These are phyloP conservation scores for Periphyllus acericola DNA, from an alignment of 2,888 invertebrate species.

Conservation along the genomic window DNA sequence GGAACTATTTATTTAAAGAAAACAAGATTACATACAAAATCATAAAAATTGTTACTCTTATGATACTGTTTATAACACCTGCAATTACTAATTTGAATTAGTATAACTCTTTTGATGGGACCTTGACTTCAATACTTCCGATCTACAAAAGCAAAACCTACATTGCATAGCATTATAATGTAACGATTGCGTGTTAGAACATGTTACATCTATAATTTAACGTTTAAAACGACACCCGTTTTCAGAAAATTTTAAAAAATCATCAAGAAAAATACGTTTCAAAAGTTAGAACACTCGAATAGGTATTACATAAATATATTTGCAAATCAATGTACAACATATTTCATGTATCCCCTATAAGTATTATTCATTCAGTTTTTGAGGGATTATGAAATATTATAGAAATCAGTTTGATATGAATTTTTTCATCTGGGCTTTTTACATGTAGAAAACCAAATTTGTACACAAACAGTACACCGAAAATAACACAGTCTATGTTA, in stretches of 20 bases:
- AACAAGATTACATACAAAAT: no score
- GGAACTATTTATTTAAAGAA: no score
- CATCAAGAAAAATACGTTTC: no score
- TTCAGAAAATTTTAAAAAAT: no score
- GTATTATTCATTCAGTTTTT: not conserved
- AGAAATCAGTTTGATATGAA: not conserved
- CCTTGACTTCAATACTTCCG: not conserved
- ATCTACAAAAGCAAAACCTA: not conserved
- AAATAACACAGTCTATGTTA: no score
- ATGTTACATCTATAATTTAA: not conserved
- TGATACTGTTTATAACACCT: not conserved
- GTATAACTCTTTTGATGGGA: not conserved
- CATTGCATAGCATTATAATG: not conserved
- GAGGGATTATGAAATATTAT: not conserved
- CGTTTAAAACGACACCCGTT: no score
- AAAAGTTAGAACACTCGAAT: no score
- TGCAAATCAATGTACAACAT: no score
- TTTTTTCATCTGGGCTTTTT: not conserved
- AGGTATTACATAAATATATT: no score
- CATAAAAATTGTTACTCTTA: not conserved
- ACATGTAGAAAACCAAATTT: not conserved
- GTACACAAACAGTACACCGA: no score
- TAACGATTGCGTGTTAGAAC: not conserved
- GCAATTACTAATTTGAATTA: not conserved
- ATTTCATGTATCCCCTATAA: no score